Percentiles rank a stretch among this genome's conserved stretches.
phyloP scores from a whole-genome alignment of 2,797 vertebrate genomes.

The Tragelaphus eurycerus region DNA sequence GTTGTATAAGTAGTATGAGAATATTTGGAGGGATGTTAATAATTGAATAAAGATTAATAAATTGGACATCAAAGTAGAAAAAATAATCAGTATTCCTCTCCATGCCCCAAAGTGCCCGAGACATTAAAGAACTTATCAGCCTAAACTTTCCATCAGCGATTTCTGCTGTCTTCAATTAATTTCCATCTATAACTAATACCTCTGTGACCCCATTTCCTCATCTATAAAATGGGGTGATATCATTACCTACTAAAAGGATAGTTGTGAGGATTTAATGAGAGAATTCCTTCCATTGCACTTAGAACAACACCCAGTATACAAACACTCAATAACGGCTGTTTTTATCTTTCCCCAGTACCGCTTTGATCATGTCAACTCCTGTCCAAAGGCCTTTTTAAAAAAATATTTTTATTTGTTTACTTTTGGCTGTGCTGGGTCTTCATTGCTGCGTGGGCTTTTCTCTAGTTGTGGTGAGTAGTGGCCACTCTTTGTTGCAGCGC shows the following conservation, averaged over 20 bases:
- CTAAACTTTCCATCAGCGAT: conserved; percentile 12
- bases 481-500: not conserved
- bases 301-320: not conserved
- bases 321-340: not conserved
- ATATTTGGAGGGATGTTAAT: conserved; percentile 49
- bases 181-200: not conserved
- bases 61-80: conserved; percentile 49
- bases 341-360: not conserved
- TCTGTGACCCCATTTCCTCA: conserved; percentile 6
- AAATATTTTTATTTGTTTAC: not conserved
- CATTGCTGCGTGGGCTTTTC: not conserved
- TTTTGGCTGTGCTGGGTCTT: not conserved
- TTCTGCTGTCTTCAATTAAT: conserved; percentile 31
- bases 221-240: not conserved
- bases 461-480: not conserved
- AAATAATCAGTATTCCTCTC: conserved; percentile 1
- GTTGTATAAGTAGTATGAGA: conserved; percentile 27
- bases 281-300: not conserved
- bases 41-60: conserved; percentile 59
- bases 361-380: not conserved
- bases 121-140: conserved; percentile 56
- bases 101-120: not conserved
- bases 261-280: not conserved
- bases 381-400: not conserved
- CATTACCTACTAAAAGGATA: not conserved